phyloP scores from a whole-genome alignment of 2,888 invertebrate species.

The Lydus trimaculatus region DNA sequence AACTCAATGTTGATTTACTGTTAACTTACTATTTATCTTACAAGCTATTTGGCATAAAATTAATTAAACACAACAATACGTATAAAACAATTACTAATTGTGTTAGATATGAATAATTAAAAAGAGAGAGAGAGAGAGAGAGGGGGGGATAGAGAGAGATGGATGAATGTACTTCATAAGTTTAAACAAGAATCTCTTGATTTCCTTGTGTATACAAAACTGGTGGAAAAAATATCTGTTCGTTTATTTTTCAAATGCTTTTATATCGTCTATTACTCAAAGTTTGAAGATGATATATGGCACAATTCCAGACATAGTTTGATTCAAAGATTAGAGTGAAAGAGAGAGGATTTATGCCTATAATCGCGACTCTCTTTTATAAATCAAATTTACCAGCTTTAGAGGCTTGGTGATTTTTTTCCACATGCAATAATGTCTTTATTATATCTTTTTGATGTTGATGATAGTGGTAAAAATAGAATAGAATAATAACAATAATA shows the following conservation, averaged over 20 bases:
- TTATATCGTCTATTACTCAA: conserved; percentile 5
- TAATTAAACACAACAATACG: too few relatives aligned
- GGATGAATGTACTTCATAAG: too few relatives aligned
- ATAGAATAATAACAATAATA: not conserved
- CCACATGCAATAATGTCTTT: not conserved
- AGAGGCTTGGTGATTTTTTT: not conserved
- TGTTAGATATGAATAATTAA: too few relatives aligned
- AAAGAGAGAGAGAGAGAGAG: too few relatives aligned
- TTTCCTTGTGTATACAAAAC: not conserved
- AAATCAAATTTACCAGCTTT: not conserved
- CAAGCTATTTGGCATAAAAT: too few relatives aligned
- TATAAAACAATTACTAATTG: too few relatives aligned
- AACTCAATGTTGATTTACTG: not conserved
- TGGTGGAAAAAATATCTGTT: not conserved
- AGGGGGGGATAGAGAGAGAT: too few relatives aligned
- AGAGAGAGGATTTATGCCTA: conserved; percentile 4
- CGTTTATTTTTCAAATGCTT: not conserved
- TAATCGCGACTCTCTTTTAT: not conserved
- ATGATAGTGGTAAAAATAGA: not conserved
- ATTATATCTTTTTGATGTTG: not conserved
- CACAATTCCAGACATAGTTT: conserved; percentile 7
- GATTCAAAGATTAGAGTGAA: conserved; percentile 3
- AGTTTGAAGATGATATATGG: conserved; percentile 6
- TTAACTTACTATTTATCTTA: too few relatives aligned
- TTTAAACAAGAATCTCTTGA: not conserved